Evolutionary conservation across 2,113 vertebrate genomes (phyloP).

Genomic region (Cryptomyrus ogoouensis): DNA sequence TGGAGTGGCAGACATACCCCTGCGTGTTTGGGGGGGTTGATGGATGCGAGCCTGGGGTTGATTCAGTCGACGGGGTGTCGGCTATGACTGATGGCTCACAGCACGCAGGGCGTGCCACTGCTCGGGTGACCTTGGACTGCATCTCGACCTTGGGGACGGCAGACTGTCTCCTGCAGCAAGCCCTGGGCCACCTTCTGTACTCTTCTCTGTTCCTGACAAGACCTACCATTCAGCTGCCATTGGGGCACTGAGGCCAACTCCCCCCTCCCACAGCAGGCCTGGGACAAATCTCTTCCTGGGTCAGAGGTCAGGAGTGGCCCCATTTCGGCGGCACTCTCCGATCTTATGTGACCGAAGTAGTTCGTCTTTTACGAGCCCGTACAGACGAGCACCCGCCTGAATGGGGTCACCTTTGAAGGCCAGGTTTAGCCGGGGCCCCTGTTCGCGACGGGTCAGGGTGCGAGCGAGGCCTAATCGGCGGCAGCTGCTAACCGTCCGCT

Average conservation of each 20-base stretch:
- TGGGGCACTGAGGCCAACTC: neutral
- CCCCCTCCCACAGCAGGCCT: neutral
- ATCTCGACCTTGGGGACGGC: constrained; percentile 44
- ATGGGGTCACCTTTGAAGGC: constrained; percentile 41
- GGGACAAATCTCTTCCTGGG: neutral
- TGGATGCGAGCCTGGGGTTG: constrained; percentile 42
- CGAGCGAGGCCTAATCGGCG: constrained; percentile 45
- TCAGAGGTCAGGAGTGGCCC: neutral
- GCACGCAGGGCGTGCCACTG: constrained; percentile 43
- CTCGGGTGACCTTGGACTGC: constrained; percentile 46
- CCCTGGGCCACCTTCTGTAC: neutral
- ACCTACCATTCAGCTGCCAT: neutral
- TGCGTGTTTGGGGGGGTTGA: constrained; percentile 42
- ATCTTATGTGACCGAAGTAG: constrained; percentile 46
- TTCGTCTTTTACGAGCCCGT: constrained; percentile 40
- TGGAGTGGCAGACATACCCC: neutral
- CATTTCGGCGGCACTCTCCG: constrained; percentile 29
- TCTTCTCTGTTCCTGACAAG: neutral
- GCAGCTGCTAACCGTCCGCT: constrained; percentile 45
- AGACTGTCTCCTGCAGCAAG: constrained; percentile 13
- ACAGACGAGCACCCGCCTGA: constrained; percentile 18
- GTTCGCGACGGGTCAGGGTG: constrained; percentile 21
- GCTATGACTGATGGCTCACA: constrained; percentile 42
- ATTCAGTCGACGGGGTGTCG: neutral
- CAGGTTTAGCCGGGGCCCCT: neutral